Evolutionary conservation across 2,888 invertebrate species (phyloP).

Genomic region (Leptogaster cylindrica): DNA sequence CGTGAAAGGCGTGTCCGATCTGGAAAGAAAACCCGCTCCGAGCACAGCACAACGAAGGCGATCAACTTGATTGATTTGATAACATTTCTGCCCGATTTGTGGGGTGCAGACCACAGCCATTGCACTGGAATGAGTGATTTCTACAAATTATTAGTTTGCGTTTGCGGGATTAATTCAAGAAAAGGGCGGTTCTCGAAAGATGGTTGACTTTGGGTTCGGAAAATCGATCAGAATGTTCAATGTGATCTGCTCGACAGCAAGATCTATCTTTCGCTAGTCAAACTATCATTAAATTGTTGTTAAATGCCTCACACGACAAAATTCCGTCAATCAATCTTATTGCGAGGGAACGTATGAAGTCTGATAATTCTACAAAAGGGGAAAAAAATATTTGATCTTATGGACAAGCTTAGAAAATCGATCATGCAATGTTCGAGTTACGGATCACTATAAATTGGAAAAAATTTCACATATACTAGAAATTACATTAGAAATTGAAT

Average conservation of each 20-base stretch:
- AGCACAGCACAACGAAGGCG: no score
- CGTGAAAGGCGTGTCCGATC: no score
- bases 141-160: slow-evolving; percentile 24
- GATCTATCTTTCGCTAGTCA: neutral
- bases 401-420: no score
- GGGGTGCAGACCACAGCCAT: neutral
- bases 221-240: slow-evolving; percentile 8
- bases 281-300: slow-evolving; percentile 25
- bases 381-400: no score
- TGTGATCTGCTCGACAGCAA: slow-evolving; percentile 11
- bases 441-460: no score
- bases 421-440: no score
- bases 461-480: neutral
- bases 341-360: no score
- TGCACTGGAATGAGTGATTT: slow-evolving; percentile 24
- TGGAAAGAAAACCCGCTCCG: no score
- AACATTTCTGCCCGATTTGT: slow-evolving; percentile 29
- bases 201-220: no score
- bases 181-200: no score
- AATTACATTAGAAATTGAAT: neutral
- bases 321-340: slow-evolving; percentile 21
- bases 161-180: slow-evolving; percentile 18
- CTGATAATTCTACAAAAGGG: slow-evolving; percentile 7
- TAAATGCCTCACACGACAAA: slow-evolving; percentile 15
- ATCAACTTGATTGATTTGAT: slow-evolving; percentile 32